Evolutionary conservation across 2,888 invertebrate genomes (phyloP).

Genomic region (Eremobia ochroleuca): DNA sequence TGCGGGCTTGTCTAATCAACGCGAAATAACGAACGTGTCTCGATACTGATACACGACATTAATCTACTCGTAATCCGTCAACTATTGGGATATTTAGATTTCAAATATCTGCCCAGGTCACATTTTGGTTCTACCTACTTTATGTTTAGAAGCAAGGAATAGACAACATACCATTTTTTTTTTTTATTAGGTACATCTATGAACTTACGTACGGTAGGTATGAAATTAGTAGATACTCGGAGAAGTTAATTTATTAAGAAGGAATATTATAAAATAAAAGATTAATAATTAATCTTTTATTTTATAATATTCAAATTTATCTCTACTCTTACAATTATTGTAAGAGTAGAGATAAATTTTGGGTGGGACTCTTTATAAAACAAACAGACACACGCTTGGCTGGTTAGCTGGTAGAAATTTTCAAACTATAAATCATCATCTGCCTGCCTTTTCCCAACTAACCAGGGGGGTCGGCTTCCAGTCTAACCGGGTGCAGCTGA

Average conservation of each 20-base stretch:
- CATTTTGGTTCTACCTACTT: not conserved
- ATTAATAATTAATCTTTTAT: not conserved
- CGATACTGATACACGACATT: slow-evolving; percentile 39
- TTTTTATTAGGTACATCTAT: no score
- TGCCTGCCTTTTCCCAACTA: no score
- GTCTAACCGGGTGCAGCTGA: no score
- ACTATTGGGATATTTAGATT: slow-evolving; percentile 16
- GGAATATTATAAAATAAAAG: not conserved
- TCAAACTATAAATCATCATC: not conserved
- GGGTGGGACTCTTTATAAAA: slow-evolving; percentile 1
- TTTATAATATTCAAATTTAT: not conserved
- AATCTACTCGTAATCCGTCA: slow-evolving; percentile 48
- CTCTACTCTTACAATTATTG: no score
- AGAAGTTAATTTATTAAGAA: not conserved
- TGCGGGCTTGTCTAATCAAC: slow-evolving; percentile 57
- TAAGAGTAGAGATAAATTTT: slow-evolving; percentile 15
- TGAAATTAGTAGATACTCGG: not conserved
- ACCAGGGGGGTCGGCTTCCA: no score
- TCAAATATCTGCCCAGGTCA: not conserved
- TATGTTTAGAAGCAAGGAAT: not conserved
- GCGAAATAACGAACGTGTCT: slow-evolving; percentile 55
- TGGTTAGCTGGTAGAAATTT: not conserved
- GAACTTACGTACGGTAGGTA: not conserved
- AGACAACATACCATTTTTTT: not conserved
- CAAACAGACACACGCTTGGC: not conserved